Percentiles rank a stretch among this genome's conserved stretches.
These are phyloP conservation scores for Microcebus lehilahytsara DNA, from an alignment of 2,113 vertebrate species.

Conservation along the genomic window DNA sequence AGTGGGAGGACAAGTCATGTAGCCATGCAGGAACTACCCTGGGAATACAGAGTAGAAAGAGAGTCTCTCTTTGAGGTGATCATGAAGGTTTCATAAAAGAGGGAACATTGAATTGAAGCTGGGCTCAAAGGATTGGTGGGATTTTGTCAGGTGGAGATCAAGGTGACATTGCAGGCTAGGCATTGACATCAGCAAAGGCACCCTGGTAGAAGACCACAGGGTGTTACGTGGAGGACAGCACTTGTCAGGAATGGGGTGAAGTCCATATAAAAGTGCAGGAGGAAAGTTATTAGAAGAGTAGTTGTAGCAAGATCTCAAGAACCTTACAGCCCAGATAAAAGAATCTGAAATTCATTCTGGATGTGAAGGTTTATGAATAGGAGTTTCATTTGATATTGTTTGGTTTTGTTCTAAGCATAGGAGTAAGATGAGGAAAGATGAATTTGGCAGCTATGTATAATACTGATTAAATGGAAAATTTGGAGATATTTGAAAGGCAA, in stretches of 20 bases:
- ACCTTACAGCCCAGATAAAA: not conserved
- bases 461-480: not conserved
- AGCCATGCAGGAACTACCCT: not conserved
- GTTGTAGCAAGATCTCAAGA: not conserved
- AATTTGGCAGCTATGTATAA: not conserved
- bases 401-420: not conserved
- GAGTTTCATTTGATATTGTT: not conserved
- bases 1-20: not conserved
- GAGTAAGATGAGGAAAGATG: not conserved
- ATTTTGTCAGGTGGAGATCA: not conserved
- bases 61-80: not conserved
- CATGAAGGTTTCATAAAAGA: not conserved
- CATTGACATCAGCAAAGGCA: not conserved
- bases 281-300: not conserved
- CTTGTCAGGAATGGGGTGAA: not conserved
- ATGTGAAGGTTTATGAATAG: not conserved
- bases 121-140: not conserved
- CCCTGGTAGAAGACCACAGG: not conserved
- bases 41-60: not conserved
- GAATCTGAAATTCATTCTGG: not conserved
- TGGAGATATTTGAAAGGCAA: not conserved
- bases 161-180: not conserved
- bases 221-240: not conserved
- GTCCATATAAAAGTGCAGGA: not conserved
- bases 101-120: not conserved